Percentiles rank a stretch among this genome's conserved stretches.
Conservation (phyloP, 2,113 vertebrate genomes). For the Macheiramphus alcinus region DNA sequence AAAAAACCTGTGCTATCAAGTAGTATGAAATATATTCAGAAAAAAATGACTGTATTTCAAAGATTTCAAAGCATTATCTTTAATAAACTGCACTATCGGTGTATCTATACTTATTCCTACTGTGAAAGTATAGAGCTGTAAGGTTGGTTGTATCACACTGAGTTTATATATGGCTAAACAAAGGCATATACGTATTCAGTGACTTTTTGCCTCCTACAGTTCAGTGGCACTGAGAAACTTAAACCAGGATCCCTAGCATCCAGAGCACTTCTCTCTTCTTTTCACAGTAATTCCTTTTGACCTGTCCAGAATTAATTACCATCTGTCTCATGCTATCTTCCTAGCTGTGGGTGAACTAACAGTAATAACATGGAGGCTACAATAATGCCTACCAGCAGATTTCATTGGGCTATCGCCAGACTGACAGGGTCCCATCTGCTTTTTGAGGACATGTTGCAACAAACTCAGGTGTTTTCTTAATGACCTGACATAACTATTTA, state of each 20-base stretch:
- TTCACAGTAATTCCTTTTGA: conserved; percentile 33
- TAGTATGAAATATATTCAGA: neutral
- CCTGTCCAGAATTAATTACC: conserved; percentile 56
- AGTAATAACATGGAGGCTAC: neutral
- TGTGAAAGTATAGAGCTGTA: neutral
- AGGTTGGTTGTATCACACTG: fast-evolving
- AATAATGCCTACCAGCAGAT: conserved; percentile 6
- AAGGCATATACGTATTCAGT: neutral
- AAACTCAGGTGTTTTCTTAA: conserved; percentile 49
- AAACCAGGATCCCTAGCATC: neutral
- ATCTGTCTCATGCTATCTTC: conserved; percentile 24
- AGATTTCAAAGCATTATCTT: neutral
- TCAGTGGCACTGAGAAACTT: neutral
- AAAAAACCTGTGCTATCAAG: neutral
- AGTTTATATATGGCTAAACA: neutral
- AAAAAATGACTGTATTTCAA: neutral
- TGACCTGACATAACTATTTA: conserved; percentile 56
- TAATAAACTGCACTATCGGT: neutral
- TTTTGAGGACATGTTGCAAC: conserved; percentile 22
- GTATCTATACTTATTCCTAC: neutral
- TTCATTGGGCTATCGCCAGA: neutral
- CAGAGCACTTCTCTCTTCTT: neutral
- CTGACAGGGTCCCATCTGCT: conserved; percentile 44
- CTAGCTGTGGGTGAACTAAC: conserved; percentile 24
- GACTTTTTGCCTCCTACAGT: neutral